Conservation (phyloP, 2,888 invertebrate species). For the Carterocephalus palaemon region DNA sequence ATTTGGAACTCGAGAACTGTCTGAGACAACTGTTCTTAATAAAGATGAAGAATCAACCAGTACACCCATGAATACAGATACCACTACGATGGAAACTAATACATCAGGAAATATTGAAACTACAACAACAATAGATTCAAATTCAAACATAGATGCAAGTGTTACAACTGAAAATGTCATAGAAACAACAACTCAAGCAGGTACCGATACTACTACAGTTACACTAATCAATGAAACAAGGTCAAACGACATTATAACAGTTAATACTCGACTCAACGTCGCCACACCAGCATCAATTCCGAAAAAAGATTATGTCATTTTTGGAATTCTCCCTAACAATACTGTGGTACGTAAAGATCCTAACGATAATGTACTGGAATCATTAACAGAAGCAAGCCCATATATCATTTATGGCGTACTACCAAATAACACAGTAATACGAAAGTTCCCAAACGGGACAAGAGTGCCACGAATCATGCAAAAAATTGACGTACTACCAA, state of each 20-base stretch:
- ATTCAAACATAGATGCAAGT: slow-evolving; percentile 30
- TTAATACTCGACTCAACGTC: slow-evolving; percentile 42
- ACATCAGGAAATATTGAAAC: slow-evolving; percentile 35
- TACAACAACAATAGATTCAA: slow-evolving; percentile 36
- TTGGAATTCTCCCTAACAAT: slow-evolving; percentile 87
- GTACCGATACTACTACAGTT: slow-evolving; percentile 38
- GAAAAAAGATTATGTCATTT: slow-evolving; percentile 84
- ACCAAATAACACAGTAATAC: slow-evolving; percentile 87
- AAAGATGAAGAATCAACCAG: slow-evolving; percentile 34
- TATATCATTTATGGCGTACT: slow-evolving; percentile 87
- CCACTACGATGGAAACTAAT: slow-evolving; percentile 38
- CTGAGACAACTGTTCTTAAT: slow-evolving; percentile 16
- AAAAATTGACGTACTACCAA: slow-evolving; percentile 80
- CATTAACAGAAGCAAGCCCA: slow-evolving; percentile 83
- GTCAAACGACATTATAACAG: slow-evolving; percentile 41
- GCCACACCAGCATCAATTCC: slow-evolving; percentile 58
- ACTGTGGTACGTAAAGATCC: slow-evolving; percentile 88
- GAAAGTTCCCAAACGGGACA: slow-evolving; percentile 89
- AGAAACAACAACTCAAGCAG: slow-evolving; percentile 41
- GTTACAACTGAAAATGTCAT: slow-evolving; percentile 39
- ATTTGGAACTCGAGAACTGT: slow-evolving; percentile 22
- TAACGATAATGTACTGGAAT: slow-evolving; percentile 81
- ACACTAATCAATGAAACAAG: slow-evolving; percentile 38
- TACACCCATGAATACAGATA: slow-evolving; percentile 39
- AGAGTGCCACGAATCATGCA: slow-evolving; percentile 83